Evolutionary conservation across 2,113 vertebrate genomes (phyloP).

Genomic region (Protobothrops mucrosquamatus): DNA sequence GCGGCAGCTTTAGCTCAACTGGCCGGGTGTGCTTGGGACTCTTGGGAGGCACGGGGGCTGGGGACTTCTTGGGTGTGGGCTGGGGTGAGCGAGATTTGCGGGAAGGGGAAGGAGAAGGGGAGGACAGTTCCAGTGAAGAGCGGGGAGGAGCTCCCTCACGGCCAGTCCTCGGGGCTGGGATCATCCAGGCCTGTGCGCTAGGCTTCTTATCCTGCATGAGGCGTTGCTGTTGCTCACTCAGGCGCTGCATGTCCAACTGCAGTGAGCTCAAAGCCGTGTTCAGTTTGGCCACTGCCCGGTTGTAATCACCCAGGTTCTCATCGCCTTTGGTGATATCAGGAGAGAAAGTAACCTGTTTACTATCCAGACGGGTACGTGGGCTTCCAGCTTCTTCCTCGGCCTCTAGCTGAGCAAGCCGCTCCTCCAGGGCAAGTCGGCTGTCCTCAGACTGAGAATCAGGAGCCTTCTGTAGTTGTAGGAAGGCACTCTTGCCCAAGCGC

Average conservation of each 20-base stretch:
- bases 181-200: constrained; percentile 75
- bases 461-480: constrained; percentile 78
- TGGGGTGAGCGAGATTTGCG: constrained; percentile 75
- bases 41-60: constrained; percentile 72
- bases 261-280: constrained; percentile 83
- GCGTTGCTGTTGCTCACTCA: constrained; percentile 85
- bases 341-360: constrained; percentile 79
- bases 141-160: constrained; percentile 56
- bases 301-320: constrained; percentile 83
- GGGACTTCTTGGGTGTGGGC: constrained; percentile 55
- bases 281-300: constrained; percentile 85
- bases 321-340: constrained; percentile 65
- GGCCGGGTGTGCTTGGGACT: constrained; percentile 80
- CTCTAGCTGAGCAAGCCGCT: constrained; percentile 70
- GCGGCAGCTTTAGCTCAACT: constrained; percentile 70
- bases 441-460: constrained; percentile 31
- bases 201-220: constrained; percentile 75
- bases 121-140: constrained; percentile 51
- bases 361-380: constrained; percentile 26
- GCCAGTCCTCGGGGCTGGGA: constrained; percentile 67
- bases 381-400: constrained; percentile 60
- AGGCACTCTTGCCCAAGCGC: constrained; percentile 84
- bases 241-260: constrained; percentile 87
- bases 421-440: constrained; percentile 51
- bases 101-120: constrained; percentile 74